Evolutionary conservation across 2,797 vertebrate species (phyloP), one percentile per base, ranked within the genome.

Genomic region (Steatocranus sp.): DNA sequence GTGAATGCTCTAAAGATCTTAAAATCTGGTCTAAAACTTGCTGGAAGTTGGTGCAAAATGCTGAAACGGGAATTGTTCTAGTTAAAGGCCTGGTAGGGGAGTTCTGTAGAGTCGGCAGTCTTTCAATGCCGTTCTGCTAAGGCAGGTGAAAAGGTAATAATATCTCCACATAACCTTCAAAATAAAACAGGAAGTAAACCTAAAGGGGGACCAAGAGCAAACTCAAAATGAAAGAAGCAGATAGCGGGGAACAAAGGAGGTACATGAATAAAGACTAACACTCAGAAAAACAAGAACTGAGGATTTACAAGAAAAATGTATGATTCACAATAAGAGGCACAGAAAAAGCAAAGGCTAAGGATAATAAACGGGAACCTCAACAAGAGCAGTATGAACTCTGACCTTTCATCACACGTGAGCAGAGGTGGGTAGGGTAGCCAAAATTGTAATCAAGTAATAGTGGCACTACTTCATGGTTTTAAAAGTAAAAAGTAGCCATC

Each of bases 361-460:
- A 66, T 66, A 66, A 41, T 23, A 63, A 66, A 66, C 0, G 5
- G 12, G 36, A 66, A 41, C 34, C 61, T 23, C 7, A 23, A 23
- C 12, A 66, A 41, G 34, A 41, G 61, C n/a, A 38, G n/a, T 0
- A 9, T 38, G 61, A 66, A 66, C 11, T 66, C 61, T 66, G 34
- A 66, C 11, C 61, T 66, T 23, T 66, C 11, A 2, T 66, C 7
- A 41, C 34, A 23, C 1, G 0, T 36, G 58, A 20, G 1, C 2
- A 58, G 56, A 58, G 30, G 56, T 3, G 17, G 56, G 17, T 34
- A 58, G 56, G 34, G 56, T 58, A 1, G 30, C 54, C 9, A 58
- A 58, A 58, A 58, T 58, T 32, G 54, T 58, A 18, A 32, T 58
- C 54, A 58, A 58, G 54, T 58, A 32, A 32, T 58, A 58, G 0